Evolutionary conservation across 2,113 vertebrate genomes (phyloP).

Genomic region (Meles meles): DNA sequence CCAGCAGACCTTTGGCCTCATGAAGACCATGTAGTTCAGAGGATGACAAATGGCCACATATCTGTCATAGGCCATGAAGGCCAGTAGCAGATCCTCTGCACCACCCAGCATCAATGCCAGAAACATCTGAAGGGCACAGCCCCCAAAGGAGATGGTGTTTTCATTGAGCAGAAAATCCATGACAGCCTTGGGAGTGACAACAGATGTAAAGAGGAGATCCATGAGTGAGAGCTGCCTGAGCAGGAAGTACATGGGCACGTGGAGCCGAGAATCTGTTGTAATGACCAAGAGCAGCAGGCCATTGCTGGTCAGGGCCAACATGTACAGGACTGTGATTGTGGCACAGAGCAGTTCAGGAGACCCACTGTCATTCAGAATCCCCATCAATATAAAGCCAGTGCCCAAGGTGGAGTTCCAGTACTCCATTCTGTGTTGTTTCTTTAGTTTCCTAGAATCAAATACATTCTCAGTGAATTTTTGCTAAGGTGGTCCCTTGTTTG

Average conservation of each 20-base stretch:
- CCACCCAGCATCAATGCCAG: conserved; percentile 44
- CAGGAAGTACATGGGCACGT: conserved; percentile 60
- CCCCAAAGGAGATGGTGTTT: conserved; percentile 54
- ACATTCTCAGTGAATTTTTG: background rate
- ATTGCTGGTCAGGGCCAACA: conserved; percentile 54
- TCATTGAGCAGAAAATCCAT: conserved; percentile 30
- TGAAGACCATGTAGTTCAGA: conserved; percentile 64
- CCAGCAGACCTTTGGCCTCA: conserved; percentile 57
- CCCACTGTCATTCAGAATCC: conserved; percentile 51
- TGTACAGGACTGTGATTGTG: conserved; percentile 31
- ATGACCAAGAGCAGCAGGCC: conserved; percentile 57
- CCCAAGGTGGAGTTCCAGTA: conserved; percentile 47
- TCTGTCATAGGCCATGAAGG: conserved; percentile 75
- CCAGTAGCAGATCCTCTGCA: conserved; percentile 63
- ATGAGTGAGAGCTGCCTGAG: conserved; percentile 63
- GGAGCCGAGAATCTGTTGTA: conserved; percentile 2
- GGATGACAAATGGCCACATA: conserved; percentile 75
- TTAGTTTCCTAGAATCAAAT: background rate
- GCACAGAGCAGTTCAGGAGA: conserved; percentile 57
- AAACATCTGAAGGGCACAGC: conserved; percentile 73
- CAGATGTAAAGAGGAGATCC: conserved; percentile 65
- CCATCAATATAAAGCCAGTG: conserved; percentile 50
- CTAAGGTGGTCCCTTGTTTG: background rate
- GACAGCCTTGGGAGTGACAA: conserved; percentile 60
- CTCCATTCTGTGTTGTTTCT: conserved; percentile 16